Percentiles rank a stretch among this genome's conserved stretches.
These are phyloP conservation scores for Drosophila baimaii DNA, from an alignment of 1,140 invertebrate species.

Conservation along the genomic window DNA sequence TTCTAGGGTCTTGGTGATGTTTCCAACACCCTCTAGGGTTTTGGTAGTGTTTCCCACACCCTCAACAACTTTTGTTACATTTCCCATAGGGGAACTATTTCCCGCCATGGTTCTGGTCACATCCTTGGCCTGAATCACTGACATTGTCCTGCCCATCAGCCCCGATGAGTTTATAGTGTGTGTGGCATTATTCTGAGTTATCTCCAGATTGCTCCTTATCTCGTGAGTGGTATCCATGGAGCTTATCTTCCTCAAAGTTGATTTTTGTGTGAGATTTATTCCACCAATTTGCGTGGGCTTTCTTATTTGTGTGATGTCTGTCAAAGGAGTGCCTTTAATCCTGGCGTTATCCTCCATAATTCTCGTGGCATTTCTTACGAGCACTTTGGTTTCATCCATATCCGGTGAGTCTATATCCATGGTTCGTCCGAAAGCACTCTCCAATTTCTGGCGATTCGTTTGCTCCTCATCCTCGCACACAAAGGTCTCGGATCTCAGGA, in stretches of 20 bases:
- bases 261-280: not conserved
- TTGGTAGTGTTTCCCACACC: constrained; percentile 3
- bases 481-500: constrained; percentile 79
- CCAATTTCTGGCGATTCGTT: constrained; percentile 19
- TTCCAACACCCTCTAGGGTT: not conserved
- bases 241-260: constrained; percentile 8
- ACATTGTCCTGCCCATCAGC: constrained; percentile 25
- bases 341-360: not conserved
- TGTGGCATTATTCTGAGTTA: constrained; percentile 36
- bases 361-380: constrained; percentile 12
- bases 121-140: constrained; percentile 22
- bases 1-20: constrained; percentile 9
- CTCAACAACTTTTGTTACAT: constrained; percentile 12
- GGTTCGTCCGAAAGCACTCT: constrained; percentile 44
- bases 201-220: constrained; percentile 6
- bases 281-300: constrained; percentile 20
- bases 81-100: not conserved
- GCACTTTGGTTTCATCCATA: constrained; percentile 10
- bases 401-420: constrained; percentile 31
- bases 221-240: constrained; percentile 41
- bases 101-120: constrained; percentile 4
- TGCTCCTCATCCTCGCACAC: constrained; percentile 65
- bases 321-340: constrained; percentile 2
- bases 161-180: constrained; percentile 12
- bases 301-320: constrained; percentile 29